These are phyloP conservation scores for Sarcophaga subvicina DNA, from an alignment of 2,888 invertebrate species.

Conservation along the genomic window DNA sequence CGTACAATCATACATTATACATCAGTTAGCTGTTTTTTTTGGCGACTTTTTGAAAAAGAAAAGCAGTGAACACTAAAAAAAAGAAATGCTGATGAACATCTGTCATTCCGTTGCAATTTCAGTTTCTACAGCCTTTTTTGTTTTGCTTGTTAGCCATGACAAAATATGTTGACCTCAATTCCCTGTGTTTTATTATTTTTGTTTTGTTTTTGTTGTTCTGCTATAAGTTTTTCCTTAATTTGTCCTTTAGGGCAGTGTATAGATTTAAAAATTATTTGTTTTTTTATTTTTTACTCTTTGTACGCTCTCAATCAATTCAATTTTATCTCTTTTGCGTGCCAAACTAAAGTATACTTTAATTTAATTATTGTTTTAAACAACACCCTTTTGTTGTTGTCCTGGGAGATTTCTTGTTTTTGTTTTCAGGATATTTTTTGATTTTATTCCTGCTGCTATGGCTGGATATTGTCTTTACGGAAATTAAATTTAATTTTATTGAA, in stretches of 20 bases:
- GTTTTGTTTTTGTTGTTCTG: background rate
- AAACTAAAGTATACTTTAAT: constrained; percentile 38
- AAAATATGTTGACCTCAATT: constrained; percentile 20
- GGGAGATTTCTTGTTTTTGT: background rate
- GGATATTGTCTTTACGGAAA: constrained; percentile 22
- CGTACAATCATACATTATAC: background rate
- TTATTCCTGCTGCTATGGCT: background rate
- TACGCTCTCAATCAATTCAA: constrained; percentile 34
- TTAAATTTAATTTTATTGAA: constrained; percentile 50
- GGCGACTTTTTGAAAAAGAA: background rate
- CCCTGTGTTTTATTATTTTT: background rate
- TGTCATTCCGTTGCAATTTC: constrained; percentile 37
- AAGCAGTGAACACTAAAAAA: background rate
- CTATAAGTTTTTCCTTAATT: background rate
- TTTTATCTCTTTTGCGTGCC: constrained; percentile 24
- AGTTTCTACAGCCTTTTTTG: background rate
- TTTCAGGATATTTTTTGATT: background rate
- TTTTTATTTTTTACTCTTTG: no score
- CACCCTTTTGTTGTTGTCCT: constrained; percentile 44
- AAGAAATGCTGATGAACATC: constrained; percentile 28
- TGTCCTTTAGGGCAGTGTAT: constrained; percentile 6
- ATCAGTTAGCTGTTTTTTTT: no score
- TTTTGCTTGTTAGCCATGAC: background rate
- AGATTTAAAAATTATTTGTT: constrained; percentile 42
- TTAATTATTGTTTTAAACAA: constrained; percentile 44